Evolutionary conservation across 2,888 invertebrate genomes (phyloP), one percentile per base, ranked within the genome.

Genomic region (Amiota minor): DNA sequence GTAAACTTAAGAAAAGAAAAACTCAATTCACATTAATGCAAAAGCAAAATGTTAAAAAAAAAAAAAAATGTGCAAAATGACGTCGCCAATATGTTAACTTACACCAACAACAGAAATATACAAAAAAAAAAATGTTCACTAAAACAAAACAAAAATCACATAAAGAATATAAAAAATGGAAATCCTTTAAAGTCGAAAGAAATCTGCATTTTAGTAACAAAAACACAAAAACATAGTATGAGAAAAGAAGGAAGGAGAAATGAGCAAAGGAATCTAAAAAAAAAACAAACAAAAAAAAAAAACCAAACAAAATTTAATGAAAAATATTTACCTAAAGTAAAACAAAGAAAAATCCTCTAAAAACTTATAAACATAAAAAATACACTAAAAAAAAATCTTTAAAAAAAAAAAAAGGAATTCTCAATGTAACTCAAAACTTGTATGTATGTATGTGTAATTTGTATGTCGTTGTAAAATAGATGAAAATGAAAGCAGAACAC

Each of bases 361-460:
- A 46, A 59, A 70, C 6, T 55, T 16, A 55, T 11, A 55, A 55
- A 55, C 18, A 6, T 55, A 1, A 62, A 35, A 45, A 14, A 12
- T n/a, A 62, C 23, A 62, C 35, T 35, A 6, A 67, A 69, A 65
- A 61, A 69, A 73, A n/a, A n/a, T n/a, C 47, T 53, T 47, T 49
- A 49, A 72, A 75, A 64, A 72, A 50, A 65, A 75, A 68, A 72
- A 74, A 53, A 72, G n/a, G n/a, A 35, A 35, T 35, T 67, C 72
- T 72, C 76, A 68, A 74, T 72, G 76, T 78, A 78, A 78, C 72
- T 70, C 75, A 79, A 78, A 76, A 72, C 62, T 61, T 70, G 75
- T 78, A 75, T 80, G 76, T 35, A 35, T 35, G 35, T 35, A 23
- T 23, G 1, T 23, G 35, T 35, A 35, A 35, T 35, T 35, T 35